Base-by-base conservation (phyloP, 2,113 vertebrate genomes). In the Siniperca knerii region DNA sequence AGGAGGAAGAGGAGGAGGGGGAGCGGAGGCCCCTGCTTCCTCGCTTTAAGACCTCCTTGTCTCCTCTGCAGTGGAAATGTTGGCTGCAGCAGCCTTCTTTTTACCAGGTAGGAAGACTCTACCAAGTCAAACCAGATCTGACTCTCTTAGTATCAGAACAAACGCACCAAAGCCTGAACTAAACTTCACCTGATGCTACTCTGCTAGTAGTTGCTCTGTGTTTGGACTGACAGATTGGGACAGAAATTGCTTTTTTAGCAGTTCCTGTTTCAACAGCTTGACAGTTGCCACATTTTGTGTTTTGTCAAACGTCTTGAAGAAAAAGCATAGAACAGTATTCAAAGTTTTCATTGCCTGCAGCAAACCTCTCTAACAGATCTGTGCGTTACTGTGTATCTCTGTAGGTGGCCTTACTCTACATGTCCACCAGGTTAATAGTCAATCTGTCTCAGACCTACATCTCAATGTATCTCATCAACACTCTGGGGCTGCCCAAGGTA, bases 361-460 rank as follows among this genome's bases (percentile, higher is more conserved):
- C 33, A 55, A 8, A 55, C 44, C 8, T 15, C 29, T 2, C 55
- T 66, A 33, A 73, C 42, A 25, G 42, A 25, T 68, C 3, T 18
- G 7, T 61, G 2, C 54, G 20, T 50, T 6, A 6, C 46, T 85
- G 61, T 87, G 11, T 79, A 4, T 83, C 29, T 68, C 75, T 82
- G 57, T 16, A 99, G 98, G 97, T 99, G 8, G 97, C 98, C 0
- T 2, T 96, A 65, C 95, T 99, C 68, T 99, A 99, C 93, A 99
- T 99, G 98, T 95, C 91, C 82, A 99, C 98, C 0, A 95, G 98
- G 70, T 95, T 99, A 18, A 98, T 99, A 0, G 97, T 99, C 77
- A 99, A 99, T 87, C 95, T 99, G 83, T 99, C 98, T 0, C 98
- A 99, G 95, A 97, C 97, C 0, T 99, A 98, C 95, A 97, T 99